A percentile compares a stretch with the other conserved stretches of the same genome.
These are phyloP conservation scores for Holotrichia oblita DNA, from an alignment of 1,140 invertebrate genomes.

Conservation along the genomic window DNA sequence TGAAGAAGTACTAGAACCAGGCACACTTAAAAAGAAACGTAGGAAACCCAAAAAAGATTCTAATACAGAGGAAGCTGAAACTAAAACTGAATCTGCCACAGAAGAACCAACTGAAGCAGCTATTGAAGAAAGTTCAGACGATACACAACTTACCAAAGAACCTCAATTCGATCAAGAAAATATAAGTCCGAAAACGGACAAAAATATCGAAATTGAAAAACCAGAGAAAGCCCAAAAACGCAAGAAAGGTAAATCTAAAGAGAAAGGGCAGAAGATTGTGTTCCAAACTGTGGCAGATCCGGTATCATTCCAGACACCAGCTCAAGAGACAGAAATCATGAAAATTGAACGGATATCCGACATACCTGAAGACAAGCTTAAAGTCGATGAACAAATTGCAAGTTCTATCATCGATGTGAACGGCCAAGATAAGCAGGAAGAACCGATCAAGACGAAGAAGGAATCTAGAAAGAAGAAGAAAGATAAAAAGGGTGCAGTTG, in stretches of 20 bases:
- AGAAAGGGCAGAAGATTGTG: background rate
- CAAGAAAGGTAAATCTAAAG: constrained; percentile 24
- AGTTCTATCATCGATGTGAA: background rate
- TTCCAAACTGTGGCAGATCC: constrained; percentile 24
- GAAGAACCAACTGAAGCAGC: too few relatives aligned
- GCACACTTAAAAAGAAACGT: background rate
- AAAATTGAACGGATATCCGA: background rate
- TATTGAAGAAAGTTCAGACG: too few relatives aligned
- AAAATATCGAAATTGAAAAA: background rate
- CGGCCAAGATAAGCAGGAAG: background rate
- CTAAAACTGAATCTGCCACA: too few relatives aligned
- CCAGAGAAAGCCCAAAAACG: background rate
- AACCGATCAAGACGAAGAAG: constrained; percentile 38
- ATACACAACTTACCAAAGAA: too few relatives aligned
- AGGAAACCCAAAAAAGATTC: background rate
- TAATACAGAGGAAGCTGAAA: background rate
- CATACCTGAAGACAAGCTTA: constrained; percentile 19
- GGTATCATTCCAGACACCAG: constrained; percentile 17
- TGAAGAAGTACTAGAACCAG: too few relatives aligned
- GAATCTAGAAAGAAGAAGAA: constrained; percentile 31
- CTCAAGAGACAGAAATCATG: constrained; percentile 21
- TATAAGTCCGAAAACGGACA: background rate
- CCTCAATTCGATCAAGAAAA: background rate
- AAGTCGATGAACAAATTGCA: background rate
- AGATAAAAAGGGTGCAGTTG: constrained; percentile 9